These are phyloP conservation scores for Turritopsis rubra DNA, from an alignment of 30 jellyfish, hydroid and myxozoan genomes.

Conservation along the genomic window DNA sequence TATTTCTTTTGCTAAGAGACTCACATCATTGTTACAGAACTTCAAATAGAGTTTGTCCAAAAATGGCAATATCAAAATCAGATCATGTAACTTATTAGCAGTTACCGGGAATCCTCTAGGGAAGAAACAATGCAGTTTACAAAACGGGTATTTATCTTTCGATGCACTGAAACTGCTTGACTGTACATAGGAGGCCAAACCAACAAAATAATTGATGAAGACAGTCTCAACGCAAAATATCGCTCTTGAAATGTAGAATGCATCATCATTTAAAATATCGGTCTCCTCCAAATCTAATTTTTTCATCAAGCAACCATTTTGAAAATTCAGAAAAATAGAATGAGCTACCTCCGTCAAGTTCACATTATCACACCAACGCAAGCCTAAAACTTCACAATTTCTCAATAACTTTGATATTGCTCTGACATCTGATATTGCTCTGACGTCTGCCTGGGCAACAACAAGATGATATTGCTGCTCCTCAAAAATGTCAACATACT, in stretches of 20 bases:
- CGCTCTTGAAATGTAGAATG: background rate
- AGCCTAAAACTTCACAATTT: background rate
- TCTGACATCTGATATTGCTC: background rate
- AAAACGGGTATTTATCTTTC: background rate
- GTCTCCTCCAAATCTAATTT: background rate
- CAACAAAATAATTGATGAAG: background rate
- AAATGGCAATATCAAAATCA: background rate
- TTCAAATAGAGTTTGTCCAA: background rate
- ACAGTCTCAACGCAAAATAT: background rate
- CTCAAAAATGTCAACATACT: background rate
- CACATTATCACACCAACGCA: background rate
- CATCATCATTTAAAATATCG: background rate
- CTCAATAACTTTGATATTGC: background rate
- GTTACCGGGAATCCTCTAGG: background rate
- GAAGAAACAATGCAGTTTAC: background rate
- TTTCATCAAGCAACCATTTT: background rate
- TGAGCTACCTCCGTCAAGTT: background rate
- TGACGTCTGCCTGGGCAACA: background rate
- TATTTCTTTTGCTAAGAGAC: background rate
- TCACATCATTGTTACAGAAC: background rate
- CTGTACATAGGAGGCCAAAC: background rate
- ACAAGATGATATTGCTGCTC: background rate
- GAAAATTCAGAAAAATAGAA: background rate
- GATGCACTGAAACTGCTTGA: background rate
- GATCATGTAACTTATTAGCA: background rate